Base-by-base conservation (phyloP, 1,140 invertebrate species). In the Pygmarrhopalites habei region DNA sequence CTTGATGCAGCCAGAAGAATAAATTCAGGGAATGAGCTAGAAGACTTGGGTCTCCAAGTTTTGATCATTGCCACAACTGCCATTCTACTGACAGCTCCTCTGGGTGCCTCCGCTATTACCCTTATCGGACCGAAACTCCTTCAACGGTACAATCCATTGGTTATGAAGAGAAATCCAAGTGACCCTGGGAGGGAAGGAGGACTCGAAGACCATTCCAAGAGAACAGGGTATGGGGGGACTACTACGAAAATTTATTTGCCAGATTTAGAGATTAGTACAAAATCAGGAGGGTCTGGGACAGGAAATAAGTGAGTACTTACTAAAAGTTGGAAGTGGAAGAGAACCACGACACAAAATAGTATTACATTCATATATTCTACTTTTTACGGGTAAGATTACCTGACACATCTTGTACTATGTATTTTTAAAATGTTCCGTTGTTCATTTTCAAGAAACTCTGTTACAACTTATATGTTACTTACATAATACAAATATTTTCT, bases 31-130 rank as follows among this genome's bases (percentile, higher is more conserved):
- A 15, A 19, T 14, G 61, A 71, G 19, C 53, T 35, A 25, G 66
- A 75, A 41, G 30, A 70, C 0, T 72, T 78, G 67, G 80, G 77
- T 26, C 72, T 73, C 35, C 77, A 84, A 73, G 77, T 88, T 52
- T 75, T 88, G 35, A 83, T 85, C 17, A 78, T 86, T 55, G 84
- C 86, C 3, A 86, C 87, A 1, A 72, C 88, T 29, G 81, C 82
- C 35, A 88, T 88, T 66, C 74, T 88, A n/a, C 77, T 88, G 35
- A 87, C 86, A 28, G 86, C 86, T 19, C 86, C 86, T 2, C 71
- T 86, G 39, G 86, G 84, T 7, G 79, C 82, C 4, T 73, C 79
- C 19, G 73, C 76, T 2, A 82, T 84, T 58, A 75, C 77, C 21
- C 41, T 82, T 4, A 65, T 76, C 2, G 82, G 78, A 2, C 78